Percentiles rank a stretch among this genome's conserved stretches.
Conservation (phyloP, 2,888 invertebrate genomes). For the Aquatica leii region DNA sequence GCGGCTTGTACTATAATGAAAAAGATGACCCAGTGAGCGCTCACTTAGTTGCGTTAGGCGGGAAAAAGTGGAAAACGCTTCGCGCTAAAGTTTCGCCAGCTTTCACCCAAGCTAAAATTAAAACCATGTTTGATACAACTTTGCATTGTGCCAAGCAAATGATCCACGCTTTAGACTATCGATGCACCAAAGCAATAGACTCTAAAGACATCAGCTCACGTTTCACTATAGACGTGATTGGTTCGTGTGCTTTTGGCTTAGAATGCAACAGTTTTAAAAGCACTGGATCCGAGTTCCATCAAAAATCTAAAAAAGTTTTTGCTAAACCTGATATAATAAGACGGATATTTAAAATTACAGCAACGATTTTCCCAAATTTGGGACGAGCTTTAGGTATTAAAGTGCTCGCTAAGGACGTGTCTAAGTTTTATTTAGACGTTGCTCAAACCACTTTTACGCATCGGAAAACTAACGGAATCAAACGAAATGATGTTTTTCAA, state of each 20-base stretch:
- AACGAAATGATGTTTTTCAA: slow-evolving; percentile 56
- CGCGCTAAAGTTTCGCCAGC: slow-evolving; percentile 69
- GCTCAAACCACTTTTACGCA: slow-evolving; percentile 43
- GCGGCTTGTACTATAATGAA: slow-evolving; percentile 55
- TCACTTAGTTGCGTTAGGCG: slow-evolving; percentile 65
- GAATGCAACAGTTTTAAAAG: slow-evolving; percentile 65
- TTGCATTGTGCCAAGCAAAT: slow-evolving; percentile 65
- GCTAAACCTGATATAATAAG: slow-evolving; percentile 25
- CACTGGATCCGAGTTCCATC: slow-evolving; percentile 49
- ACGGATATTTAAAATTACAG: too few species aligned
- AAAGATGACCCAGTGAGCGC: slow-evolving; percentile 65
- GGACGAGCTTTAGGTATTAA: slow-evolving; percentile 30
- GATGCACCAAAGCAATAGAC: slow-evolving; percentile 50
- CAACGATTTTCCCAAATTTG: slow-evolving; percentile 40
- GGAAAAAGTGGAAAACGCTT: slow-evolving; percentile 67
- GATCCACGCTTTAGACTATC: slow-evolving; percentile 58
- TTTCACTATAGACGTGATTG: slow-evolving; percentile 68
- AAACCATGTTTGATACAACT: slow-evolving; percentile 69
- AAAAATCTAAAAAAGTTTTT: slow-evolving; percentile 40
- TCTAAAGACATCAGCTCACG: slow-evolving; percentile 63
- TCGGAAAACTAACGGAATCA: slow-evolving; percentile 38
- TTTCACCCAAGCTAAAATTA: slow-evolving; percentile 61
- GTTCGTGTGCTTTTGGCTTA: slow-evolving; percentile 67
- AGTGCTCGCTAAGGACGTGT: slow-evolving; percentile 36
- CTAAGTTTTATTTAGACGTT: slow-evolving; percentile 43